Evolutionary conservation across 2,113 vertebrate species (phyloP).

Genomic region (Amazona vittata): DNA sequence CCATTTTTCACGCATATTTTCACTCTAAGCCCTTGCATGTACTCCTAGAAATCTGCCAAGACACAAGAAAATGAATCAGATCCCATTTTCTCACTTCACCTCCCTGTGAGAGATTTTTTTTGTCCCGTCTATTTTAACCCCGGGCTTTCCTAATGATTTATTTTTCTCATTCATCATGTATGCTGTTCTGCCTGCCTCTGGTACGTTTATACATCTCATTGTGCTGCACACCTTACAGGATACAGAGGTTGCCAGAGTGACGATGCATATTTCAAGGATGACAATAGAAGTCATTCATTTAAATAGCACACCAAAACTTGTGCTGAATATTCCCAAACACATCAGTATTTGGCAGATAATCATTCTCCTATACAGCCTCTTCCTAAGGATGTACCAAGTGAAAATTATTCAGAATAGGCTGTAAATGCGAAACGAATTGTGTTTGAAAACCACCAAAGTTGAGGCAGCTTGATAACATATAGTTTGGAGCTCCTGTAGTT

Average conservation of each 20-base stretch:
- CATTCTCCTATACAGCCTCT: background rate
- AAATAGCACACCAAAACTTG: background rate
- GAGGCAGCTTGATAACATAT: background rate
- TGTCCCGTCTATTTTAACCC: background rate
- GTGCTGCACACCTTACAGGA: background rate
- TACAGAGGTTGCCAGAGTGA: background rate
- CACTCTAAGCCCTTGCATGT: background rate
- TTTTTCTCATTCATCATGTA: background rate
- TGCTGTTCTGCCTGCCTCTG: background rate
- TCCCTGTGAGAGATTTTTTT: rapidly evolving
- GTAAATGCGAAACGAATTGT: background rate
- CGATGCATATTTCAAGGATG: background rate
- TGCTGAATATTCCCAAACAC: conserved; percentile 7
- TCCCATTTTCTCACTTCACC: background rate
- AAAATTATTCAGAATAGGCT: background rate
- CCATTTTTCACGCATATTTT: background rate
- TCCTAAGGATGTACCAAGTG: background rate
- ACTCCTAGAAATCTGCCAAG: background rate
- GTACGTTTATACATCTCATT: background rate
- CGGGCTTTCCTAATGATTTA: background rate
- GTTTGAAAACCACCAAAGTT: background rate
- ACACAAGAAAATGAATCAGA: background rate
- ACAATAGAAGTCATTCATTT: conserved; percentile 7
- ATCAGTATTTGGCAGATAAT: background rate
- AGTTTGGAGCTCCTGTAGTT: background rate